Percentiles rank a stretch among this genome's conserved stretches.
Conservation (phyloP, 2,113 vertebrate genomes). For the Bubo blakistoni region DNA sequence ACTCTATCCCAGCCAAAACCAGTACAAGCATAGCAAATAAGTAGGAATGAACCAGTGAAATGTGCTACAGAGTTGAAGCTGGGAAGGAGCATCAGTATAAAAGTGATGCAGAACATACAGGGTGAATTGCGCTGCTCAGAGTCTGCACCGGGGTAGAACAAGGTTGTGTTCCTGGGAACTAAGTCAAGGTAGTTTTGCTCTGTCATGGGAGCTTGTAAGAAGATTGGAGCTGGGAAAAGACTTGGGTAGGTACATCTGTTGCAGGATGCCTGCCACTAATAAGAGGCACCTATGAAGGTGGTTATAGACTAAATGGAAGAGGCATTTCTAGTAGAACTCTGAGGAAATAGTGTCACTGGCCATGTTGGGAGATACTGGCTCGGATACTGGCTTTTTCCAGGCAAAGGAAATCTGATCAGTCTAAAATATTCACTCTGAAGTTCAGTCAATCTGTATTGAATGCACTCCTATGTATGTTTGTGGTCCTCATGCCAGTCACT, state of each 20-base stretch:
- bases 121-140: not conserved
- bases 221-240: not conserved
- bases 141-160: not conserved
- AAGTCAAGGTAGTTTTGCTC: not conserved
- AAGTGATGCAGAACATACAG: not conserved
- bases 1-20: not conserved
- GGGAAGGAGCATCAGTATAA: not conserved
- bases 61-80: not conserved
- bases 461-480: not conserved
- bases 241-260: not conserved
- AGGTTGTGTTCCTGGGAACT: not conserved
- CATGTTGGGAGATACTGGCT: not conserved
- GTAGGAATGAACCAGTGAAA: not conserved
- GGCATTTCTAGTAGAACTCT: not conserved
- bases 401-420: not conserved
- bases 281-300: not conserved
- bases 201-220: not conserved
- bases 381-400: not conserved
- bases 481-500: not conserved
- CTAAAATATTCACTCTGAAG: not conserved
- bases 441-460: not conserved
- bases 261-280: not conserved
- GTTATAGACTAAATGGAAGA: not conserved
- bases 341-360: not conserved
- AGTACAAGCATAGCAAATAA: not conserved